phyloP scores from a whole-genome alignment of 2,797 vertebrate species.

The Benthosema pterotum region DNA sequence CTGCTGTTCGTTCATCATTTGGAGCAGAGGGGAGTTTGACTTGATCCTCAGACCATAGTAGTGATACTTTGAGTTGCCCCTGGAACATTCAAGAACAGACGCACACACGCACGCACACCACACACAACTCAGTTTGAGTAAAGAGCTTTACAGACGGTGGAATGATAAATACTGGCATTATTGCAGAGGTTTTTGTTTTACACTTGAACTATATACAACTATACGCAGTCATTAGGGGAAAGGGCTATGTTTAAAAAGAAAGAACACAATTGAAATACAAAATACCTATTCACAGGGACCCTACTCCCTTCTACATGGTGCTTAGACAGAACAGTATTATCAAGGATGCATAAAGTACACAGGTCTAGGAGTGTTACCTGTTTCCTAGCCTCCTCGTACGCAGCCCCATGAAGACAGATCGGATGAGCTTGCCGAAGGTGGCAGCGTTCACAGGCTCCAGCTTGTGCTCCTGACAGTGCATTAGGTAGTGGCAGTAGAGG shows the following conservation, averaged over 20 bases:
- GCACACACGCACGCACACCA: constrained; percentile 21
- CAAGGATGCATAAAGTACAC: neutral
- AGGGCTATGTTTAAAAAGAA: no score
- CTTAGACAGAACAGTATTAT: neutral
- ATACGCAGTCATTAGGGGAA: no score
- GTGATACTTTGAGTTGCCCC: constrained; percentile 96
- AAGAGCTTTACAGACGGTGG: no score
- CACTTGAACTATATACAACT: no score
- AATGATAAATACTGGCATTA: no score
- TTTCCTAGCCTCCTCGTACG: constrained; percentile 90
- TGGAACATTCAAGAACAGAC: constrained; percentile 57
- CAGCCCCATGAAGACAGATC: constrained; percentile 92
- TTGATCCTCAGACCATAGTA: constrained; percentile 95
- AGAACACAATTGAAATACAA: no score
- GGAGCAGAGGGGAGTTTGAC: constrained; percentile 86
- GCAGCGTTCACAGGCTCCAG: constrained; percentile 93
- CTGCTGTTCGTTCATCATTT: constrained; percentile 92
- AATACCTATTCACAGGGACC: no score
- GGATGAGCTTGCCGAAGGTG: constrained; percentile 94
- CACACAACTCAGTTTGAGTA: no score
- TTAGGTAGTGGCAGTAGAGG: constrained; percentile 94
- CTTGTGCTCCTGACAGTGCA: constrained; percentile 94
- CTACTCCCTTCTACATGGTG: no score
- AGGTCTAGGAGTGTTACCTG: constrained; percentile 73
- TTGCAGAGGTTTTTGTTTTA: no score